A percentile compares a stretch with the other conserved stretches of the same genome.
Evolutionary conservation across 2,113 vertebrate genomes (phyloP).

Genomic region (Anser brachyrhynchus): DNA sequence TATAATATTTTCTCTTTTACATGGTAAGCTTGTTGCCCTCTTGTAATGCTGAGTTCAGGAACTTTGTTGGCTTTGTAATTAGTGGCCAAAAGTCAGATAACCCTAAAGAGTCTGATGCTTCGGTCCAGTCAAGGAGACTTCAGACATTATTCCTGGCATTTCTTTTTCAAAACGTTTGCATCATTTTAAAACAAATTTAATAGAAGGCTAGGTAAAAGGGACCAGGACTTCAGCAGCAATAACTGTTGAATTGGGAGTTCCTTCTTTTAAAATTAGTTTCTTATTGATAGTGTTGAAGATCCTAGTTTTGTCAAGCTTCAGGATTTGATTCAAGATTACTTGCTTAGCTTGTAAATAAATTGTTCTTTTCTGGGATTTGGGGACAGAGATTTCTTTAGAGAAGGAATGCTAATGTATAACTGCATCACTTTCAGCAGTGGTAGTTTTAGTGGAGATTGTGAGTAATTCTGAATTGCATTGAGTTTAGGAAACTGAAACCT

Average conservation of each 20-base stretch:
- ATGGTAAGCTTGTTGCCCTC: not conserved
- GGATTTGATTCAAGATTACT: constrained; percentile 29
- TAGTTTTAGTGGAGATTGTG: not conserved
- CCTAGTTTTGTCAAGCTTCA: constrained; percentile 1
- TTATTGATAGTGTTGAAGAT: not conserved
- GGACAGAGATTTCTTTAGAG: not conserved
- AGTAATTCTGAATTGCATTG: constrained; percentile 14
- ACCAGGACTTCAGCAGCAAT: not conserved
- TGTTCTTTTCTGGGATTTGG: constrained; percentile 35
- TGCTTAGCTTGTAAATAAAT: constrained; percentile 22
- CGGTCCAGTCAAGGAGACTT: not conserved
- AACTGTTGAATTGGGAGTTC: not conserved
- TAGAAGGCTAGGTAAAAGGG: not conserved
- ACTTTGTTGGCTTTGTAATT: not conserved
- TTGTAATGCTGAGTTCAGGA: not conserved
- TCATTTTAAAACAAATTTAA: not conserved
- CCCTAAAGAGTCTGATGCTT: not conserved
- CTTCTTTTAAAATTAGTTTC: constrained; percentile 9
- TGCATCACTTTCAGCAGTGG: not conserved
- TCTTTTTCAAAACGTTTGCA: not conserved
- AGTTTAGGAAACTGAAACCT: constrained; percentile 38
- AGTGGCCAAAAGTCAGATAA: not conserved
- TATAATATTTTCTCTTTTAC: not conserved
- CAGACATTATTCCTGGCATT: not conserved
- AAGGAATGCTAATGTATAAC: constrained; percentile 1